Conservation (phyloP, 2,113 vertebrate genomes). For the Ranitomeya imitator region DNA sequence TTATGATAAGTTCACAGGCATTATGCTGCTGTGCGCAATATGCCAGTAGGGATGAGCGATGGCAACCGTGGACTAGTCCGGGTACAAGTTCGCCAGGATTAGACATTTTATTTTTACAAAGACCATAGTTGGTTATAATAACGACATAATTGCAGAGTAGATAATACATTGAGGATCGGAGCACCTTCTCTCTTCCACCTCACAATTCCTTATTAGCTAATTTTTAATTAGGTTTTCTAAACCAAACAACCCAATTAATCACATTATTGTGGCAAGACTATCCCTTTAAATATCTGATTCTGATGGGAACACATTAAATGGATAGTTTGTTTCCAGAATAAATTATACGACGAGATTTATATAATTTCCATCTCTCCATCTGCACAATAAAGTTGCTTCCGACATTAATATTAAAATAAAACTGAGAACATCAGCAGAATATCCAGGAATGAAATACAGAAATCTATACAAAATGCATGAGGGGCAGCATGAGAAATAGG, state of each 20-base stretch:
- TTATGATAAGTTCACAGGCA: too few species aligned
- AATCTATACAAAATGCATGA: slow-evolving; percentile 43
- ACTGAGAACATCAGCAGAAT: slow-evolving; percentile 23
- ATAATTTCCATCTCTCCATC: slow-evolving; percentile 12
- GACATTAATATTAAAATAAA: slow-evolving; percentile 33
- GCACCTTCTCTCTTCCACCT: too few species aligned
- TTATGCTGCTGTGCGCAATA: too few species aligned
- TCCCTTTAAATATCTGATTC: background rate
- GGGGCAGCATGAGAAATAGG: slow-evolving; percentile 14
- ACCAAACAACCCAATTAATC: background rate
- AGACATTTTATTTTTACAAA: too few species aligned
- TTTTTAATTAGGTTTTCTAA: background rate
- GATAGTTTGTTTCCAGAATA: background rate
- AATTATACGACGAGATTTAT: background rate
- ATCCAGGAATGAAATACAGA: slow-evolving; percentile 14
- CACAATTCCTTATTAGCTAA: background rate
- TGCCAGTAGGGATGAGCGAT: too few species aligned
- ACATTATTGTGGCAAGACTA: background rate
- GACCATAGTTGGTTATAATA: too few species aligned
- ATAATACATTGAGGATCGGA: too few species aligned
- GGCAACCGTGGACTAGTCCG: too few species aligned
- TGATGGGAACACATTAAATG: background rate
- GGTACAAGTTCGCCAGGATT: too few species aligned
- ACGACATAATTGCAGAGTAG: too few species aligned
- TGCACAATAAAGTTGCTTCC: slow-evolving; percentile 16